These are phyloP conservation scores for Drosophila phalerata DNA, from an alignment of 2,888 invertebrate species.

Conservation along the genomic window DNA sequence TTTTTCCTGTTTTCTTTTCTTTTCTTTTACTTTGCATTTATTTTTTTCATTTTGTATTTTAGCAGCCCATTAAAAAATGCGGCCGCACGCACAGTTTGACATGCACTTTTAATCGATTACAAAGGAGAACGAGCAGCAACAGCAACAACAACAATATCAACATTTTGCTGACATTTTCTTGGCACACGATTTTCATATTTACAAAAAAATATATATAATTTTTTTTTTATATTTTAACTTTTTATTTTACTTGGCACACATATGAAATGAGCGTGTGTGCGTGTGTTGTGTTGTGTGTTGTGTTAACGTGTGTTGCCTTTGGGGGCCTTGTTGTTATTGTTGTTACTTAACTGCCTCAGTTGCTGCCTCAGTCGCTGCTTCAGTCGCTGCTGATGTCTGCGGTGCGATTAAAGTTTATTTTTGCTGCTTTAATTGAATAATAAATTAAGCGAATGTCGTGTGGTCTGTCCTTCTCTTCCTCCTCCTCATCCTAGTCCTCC, in stretches of 20 bases:
- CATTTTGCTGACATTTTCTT: slow-evolving; percentile 64
- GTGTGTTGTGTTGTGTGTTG: slow-evolving; percentile 16
- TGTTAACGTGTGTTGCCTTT: slow-evolving; percentile 45
- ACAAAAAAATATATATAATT: slow-evolving; percentile 27
- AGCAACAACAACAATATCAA: slow-evolving; percentile 23
- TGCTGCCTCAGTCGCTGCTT: not conserved
- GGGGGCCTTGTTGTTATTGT: slow-evolving; percentile 38
- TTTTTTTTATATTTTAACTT: slow-evolving; percentile 35
- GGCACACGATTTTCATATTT: slow-evolving; percentile 79
- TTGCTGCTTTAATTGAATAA: slow-evolving; percentile 79
- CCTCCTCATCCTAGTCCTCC: not conserved
- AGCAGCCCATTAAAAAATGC: slow-evolving; percentile 79
- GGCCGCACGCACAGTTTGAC: slow-evolving; percentile 79
- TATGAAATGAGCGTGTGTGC: slow-evolving; percentile 24
- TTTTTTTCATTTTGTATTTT: slow-evolving; percentile 65
- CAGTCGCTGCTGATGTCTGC: slow-evolving; percentile 61
- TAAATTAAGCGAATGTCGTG: slow-evolving; percentile 76
- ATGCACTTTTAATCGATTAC: slow-evolving; percentile 81
- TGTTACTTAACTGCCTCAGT: slow-evolving; percentile 11
- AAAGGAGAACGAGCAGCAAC: slow-evolving; percentile 55
- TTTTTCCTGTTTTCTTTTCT: slow-evolving; percentile 54
- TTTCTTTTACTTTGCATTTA: slow-evolving; percentile 26
- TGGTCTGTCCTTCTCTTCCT: not conserved
- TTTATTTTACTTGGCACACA: slow-evolving; percentile 50
- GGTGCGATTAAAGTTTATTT: slow-evolving; percentile 76